These are phyloP conservation scores for Ophiodon elongatus DNA, from an alignment of 2,113 vertebrate species.

Conservation along the genomic window DNA sequence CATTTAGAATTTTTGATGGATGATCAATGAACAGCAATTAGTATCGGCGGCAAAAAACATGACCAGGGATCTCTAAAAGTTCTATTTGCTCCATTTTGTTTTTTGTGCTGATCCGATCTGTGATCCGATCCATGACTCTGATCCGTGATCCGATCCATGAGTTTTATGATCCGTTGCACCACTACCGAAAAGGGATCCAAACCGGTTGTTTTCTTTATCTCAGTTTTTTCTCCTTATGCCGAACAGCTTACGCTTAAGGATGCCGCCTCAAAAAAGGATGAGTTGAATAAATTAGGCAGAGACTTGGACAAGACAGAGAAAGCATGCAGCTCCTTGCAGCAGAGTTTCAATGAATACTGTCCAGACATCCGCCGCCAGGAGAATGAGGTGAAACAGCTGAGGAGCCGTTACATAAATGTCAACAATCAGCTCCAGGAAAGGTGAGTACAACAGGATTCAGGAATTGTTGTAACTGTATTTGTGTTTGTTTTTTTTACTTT, in stretches of 20 bases:
- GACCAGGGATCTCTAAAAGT: no score
- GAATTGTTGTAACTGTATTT: neutral
- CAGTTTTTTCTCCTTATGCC: neutral
- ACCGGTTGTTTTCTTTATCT: neutral
- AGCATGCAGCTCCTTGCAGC: conserved; percentile 87
- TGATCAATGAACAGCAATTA: no score
- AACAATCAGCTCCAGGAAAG: conserved; percentile 90
- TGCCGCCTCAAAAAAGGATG: conserved; percentile 84
- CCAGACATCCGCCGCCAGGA: conserved; percentile 90
- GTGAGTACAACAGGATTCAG: conserved; percentile 76
- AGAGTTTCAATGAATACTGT: conserved; percentile 91
- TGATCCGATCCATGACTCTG: no score
- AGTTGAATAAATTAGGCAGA: conserved; percentile 87
- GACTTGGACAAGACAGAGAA: conserved; percentile 88
- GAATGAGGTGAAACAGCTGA: conserved; percentile 88
- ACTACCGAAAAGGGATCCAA: neutral
- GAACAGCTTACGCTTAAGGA: conserved; percentile 83
- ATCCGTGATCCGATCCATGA: no score
- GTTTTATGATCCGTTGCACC: no score
- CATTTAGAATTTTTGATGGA: no score
- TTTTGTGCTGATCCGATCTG: no score
- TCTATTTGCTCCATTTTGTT: no score
- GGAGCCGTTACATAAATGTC: conserved; percentile 87
- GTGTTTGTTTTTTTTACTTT: neutral
- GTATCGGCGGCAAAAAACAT: no score